Evolutionary conservation across 2,797 vertebrate species (phyloP), one percentile per base, ranked within the genome.

Genomic region (Eulemur coronatus): DNA sequence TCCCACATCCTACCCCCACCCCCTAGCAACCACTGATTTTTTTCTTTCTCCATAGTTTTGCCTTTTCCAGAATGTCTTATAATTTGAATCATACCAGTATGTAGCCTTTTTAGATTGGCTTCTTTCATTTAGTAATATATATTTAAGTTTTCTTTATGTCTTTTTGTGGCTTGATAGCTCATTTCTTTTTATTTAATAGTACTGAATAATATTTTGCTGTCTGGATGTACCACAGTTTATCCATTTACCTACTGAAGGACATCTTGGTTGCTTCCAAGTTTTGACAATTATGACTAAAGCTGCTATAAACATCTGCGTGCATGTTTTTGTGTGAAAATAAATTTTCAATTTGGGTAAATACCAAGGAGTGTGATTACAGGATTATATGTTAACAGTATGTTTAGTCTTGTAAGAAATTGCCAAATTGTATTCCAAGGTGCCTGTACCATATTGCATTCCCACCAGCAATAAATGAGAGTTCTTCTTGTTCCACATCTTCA

Each of bases 1-100:
- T 33, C 18, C 11, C 12, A 15, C 18, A 26, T 11, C 15, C 10
- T 33, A 26, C 14, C 41, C 7, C 38, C 38, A 70, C 65, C 11
- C 20, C 30, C 28, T 35, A 15, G 41, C 35, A 91, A 55, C 2
- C 17, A 24, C 33, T 85, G 33, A 26, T 69, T 63, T 91, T 81
- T 92, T 52, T 70, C 50, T 75, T 20, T 80, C 50, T 78, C n/a
- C 28, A 41, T 48, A 84, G 69, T 67, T 94, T 81, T 65, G n/a
- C 30, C 70, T 93, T 95, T 78, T 90, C 76, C 81, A 79, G 52
- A 87, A 82, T 84, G 65, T 52, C 38, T 67, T 90, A 41, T 52
- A 73, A 4, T 73, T 89, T 57, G 17, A 38, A 24, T 80, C 65
- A 87, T 33, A 79, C 6, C 6, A 78, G 33, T 81, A 10, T 48